Conservation (phyloP, 2,888 invertebrate genomes). For the Drosophila lutescens region DNA sequence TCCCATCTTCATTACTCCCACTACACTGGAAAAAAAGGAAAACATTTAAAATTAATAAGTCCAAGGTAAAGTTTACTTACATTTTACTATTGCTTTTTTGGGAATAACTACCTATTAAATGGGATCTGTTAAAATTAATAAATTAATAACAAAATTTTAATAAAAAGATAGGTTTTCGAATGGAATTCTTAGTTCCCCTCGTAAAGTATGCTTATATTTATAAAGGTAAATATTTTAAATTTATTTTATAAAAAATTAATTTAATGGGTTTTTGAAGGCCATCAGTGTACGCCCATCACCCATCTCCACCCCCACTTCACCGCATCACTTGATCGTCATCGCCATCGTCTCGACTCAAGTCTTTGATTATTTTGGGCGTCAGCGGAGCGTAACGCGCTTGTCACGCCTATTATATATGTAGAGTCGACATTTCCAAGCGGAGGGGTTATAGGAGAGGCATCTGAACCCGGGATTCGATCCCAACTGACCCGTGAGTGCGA, state of each 20-base stretch:
- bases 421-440: neutral
- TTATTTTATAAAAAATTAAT: neutral
- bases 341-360: constrained; percentile 49
- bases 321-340: constrained; percentile 62
- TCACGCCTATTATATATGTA: constrained; percentile 76
- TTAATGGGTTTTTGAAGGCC: neutral
- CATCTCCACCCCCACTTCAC: constrained; percentile 21
- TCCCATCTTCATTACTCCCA: constrained; percentile 26
- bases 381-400: constrained; percentile 78
- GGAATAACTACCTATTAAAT: neutral
- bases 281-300: constrained; percentile 17
- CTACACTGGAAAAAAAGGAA: constrained; percentile 2
- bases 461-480: constrained; percentile 66
- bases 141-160: no score
- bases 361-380: constrained; percentile 78
- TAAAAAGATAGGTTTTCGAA: no score
- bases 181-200: no score
- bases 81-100: neutral
- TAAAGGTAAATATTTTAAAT: no score
- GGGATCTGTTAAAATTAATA: no score
- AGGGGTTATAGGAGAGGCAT: constrained; percentile 62
- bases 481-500: constrained; percentile 64
- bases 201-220: no score
- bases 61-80: no score
- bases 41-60: neutral